Conservation (phyloP, 2,797 vertebrate genomes). For the Mormyrops boulengeri region DNA sequence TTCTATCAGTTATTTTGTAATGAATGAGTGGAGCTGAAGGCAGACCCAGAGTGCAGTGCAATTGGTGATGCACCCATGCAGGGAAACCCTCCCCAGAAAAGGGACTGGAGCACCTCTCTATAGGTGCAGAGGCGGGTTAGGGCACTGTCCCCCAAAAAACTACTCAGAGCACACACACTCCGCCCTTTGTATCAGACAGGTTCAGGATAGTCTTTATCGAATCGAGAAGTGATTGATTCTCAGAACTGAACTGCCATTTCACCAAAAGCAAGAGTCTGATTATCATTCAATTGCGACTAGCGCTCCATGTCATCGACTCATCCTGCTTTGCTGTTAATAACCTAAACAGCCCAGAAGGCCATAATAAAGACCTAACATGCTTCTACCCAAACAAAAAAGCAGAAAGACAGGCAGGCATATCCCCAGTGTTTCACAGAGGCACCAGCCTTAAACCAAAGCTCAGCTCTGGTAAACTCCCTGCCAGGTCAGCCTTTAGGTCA, state of each 20-base stretch:
- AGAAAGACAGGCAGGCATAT: not conserved
- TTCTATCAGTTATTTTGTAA: not conserved
- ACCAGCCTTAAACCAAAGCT: not conserved
- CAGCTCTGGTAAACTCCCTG: not conserved
- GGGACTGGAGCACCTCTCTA: not conserved
- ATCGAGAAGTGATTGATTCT: not conserved
- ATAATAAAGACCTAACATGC: not conserved
- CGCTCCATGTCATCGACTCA: not conserved
- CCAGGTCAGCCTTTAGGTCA: not conserved
- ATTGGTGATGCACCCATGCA: not conserved
- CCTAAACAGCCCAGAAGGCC: not conserved
- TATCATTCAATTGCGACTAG: not conserved
- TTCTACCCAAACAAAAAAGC: not conserved
- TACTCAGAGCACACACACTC: not conserved
- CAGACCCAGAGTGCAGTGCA: not conserved
- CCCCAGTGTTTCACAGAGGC: not conserved
- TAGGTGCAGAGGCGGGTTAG: not conserved
- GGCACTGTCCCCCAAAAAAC: not conserved
- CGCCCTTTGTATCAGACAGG: not conserved
- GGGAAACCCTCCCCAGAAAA: not conserved
- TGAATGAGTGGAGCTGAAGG: not conserved
- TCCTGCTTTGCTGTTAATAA: not conserved
- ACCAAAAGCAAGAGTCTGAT: not conserved
- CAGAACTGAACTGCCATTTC: not conserved
- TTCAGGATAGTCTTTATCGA: not conserved